These are phyloP conservation scores for Cynopterus sphinx DNA, from an alignment of 2,797 vertebrate genomes.

Conservation along the genomic window DNA sequence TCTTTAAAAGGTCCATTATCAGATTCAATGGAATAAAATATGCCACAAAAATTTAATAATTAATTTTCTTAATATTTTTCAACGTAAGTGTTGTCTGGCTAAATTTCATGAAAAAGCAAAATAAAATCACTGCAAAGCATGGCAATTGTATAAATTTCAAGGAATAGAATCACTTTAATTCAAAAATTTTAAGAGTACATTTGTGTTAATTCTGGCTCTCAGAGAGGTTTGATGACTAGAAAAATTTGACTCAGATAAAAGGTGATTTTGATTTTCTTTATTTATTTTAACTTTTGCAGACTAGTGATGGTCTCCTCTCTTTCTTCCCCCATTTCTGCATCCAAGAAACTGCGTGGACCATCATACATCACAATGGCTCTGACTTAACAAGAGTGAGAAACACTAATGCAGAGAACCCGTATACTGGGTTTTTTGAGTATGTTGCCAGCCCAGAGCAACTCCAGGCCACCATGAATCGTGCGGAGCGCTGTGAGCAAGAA, in stretches of 20 bases:
- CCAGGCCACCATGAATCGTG: conserved; percentile 89
- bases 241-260: conserved; percentile 57
- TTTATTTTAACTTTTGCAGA: conserved; percentile 74
- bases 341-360: conserved; percentile 92
- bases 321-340: conserved; percentile 78
- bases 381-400: conserved; percentile 90
- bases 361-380: conserved; percentile 94
- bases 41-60: neutral
- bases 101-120: conserved; percentile 1
- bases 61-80: conserved; percentile 7
- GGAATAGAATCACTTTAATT: neutral
- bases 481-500: conserved; percentile 95
- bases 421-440: conserved; percentile 92
- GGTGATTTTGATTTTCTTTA: conserved; percentile 73
- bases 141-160: neutral
- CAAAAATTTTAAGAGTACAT: neutral
- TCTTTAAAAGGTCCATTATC: neutral
- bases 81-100: neutral
- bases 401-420: conserved; percentile 84
- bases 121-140: neutral
- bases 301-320: conserved; percentile 74
- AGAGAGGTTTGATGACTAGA: conserved; percentile 73
- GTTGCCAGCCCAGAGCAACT: conserved; percentile 90
- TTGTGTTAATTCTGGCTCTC: conserved; percentile 56
- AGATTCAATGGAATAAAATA: neutral